phyloP scores from a whole-genome alignment of 2,888 invertebrate species.

The Zootermopsis nevadensis region DNA sequence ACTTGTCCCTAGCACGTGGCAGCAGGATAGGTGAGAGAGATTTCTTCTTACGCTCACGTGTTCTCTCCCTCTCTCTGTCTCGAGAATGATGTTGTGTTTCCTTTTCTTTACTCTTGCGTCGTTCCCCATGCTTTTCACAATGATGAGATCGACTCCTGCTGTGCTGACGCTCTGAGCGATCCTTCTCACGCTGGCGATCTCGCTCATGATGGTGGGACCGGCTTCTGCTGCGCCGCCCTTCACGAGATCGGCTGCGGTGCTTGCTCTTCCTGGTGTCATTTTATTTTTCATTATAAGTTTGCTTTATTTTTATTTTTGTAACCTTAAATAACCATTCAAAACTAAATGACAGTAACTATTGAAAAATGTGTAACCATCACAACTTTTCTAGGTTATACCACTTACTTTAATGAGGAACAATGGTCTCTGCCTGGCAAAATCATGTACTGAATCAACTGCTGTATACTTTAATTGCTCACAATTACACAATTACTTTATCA shows the following conservation, averaged over 20 bases:
- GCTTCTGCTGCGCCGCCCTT: conserved; percentile 62
- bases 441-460: background rate
- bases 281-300: background rate
- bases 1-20: conserved; percentile 62
- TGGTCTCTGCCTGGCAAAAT: background rate
- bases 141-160: conserved; percentile 58
- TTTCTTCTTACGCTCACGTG: conserved; percentile 58
- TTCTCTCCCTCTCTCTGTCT: conserved; percentile 62
- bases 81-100: conserved; percentile 57
- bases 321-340: background rate
- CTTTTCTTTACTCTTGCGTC: conserved; percentile 60
- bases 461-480: background rate
- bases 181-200: conserved; percentile 57
- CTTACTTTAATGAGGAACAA: background rate
- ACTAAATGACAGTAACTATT: background rate
- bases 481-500: conserved; percentile 5
- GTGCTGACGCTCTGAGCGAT: conserved; percentile 55
- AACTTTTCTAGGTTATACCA: background rate
- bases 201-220: conserved; percentile 60
- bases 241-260: conserved; percentile 66
- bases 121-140: conserved; percentile 55
- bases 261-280: conserved; percentile 60
- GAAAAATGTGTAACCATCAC: background rate
- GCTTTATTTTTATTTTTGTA: background rate
- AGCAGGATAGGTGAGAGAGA: conserved; percentile 59